These are phyloP conservation scores for Coboldia fuscipes DNA, from an alignment of 1,140 invertebrate genomes.

Conservation along the genomic window DNA sequence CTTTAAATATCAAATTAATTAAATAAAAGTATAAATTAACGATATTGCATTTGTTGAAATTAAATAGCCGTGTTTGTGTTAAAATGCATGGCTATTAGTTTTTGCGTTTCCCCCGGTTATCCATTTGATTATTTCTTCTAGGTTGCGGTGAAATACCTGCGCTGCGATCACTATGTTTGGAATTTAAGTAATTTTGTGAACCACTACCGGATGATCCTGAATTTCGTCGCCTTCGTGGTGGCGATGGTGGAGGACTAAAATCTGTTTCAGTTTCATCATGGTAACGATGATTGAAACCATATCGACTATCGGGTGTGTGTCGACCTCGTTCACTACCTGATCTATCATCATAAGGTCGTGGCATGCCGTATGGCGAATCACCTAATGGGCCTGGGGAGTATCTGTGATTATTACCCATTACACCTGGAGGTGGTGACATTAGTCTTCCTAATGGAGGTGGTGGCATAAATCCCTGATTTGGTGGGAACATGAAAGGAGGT, in stretches of 20 bases:
- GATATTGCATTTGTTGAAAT: too few species aligned
- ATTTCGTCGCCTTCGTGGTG: slow-evolving; percentile 6
- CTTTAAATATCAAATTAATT: too few species aligned
- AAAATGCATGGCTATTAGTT: too few species aligned
- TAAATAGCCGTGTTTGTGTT: too few species aligned
- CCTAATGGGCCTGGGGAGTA: slow-evolving; percentile 10
- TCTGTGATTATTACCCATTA: slow-evolving; percentile 9
- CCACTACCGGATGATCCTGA: too few species aligned
- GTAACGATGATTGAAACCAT: slow-evolving; percentile 11
- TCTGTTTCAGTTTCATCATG: slow-evolving; percentile 17
- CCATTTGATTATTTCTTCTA: too few species aligned
- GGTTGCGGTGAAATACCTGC: too few species aligned
- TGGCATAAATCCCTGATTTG: slow-evolving; percentile 16
- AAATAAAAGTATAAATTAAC: too few species aligned
- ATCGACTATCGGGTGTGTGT: slow-evolving; percentile 14
- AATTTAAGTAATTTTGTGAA: too few species aligned
- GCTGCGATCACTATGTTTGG: too few species aligned
- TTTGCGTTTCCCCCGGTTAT: too few species aligned
- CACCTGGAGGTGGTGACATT: slow-evolving; percentile 30
- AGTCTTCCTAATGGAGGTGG: slow-evolving; percentile 27
- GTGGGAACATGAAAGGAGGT: slow-evolving; percentile 24
- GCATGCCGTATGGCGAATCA: slow-evolving; percentile 11
- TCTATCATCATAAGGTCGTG: slow-evolving; percentile 8
- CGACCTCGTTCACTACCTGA: slow-evolving; percentile 1
- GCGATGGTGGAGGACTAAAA: slow-evolving; percentile 17